Evolutionary conservation across 2,797 vertebrate species (phyloP).

Genomic region (Silurus aristotelis): DNA sequence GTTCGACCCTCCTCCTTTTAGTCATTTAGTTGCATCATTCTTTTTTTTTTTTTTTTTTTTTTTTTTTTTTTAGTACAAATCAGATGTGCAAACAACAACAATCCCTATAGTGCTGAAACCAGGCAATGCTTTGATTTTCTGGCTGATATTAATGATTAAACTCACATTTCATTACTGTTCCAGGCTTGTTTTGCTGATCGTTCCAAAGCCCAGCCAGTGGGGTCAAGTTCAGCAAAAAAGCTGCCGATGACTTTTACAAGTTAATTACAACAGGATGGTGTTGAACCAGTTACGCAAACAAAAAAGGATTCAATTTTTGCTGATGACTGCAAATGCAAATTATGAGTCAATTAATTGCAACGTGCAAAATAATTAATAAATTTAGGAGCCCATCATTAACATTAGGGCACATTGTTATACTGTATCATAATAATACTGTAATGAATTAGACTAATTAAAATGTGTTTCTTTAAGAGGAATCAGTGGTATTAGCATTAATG

Average conservation of each 20-base stretch:
- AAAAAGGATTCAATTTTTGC: conserved; percentile 59
- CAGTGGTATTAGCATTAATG: neutral
- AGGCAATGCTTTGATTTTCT: neutral
- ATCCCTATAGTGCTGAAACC: neutral
- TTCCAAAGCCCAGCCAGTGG: conserved; percentile 64
- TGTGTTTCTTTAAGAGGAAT: conserved; percentile 27
- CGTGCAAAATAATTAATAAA: conserved; percentile 18
- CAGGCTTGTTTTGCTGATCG: conserved; percentile 2
- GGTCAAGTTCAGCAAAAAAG: conserved; percentile 65
- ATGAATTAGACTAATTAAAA: conserved; percentile 51
- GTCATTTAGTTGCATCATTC: neutral
- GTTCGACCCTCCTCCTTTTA: neutral
- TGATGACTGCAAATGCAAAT: conserved; percentile 60
- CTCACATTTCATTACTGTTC: neutral
- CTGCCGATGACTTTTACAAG: conserved; percentile 30
- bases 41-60: neutral
- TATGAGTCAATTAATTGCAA: conserved; percentile 57
- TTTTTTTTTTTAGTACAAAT: neutral
- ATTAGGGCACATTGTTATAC: conserved; percentile 36
- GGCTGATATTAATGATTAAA: neutral
- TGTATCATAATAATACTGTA: conserved; percentile 44
- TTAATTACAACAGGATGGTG: conserved; percentile 71
- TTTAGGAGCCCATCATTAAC: neutral
- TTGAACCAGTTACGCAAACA: conserved; percentile 78
- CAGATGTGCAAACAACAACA: neutral